Evolutionary conservation across 2,797 vertebrate species (phyloP).

Genomic region (Poecilia wingei): DNA sequence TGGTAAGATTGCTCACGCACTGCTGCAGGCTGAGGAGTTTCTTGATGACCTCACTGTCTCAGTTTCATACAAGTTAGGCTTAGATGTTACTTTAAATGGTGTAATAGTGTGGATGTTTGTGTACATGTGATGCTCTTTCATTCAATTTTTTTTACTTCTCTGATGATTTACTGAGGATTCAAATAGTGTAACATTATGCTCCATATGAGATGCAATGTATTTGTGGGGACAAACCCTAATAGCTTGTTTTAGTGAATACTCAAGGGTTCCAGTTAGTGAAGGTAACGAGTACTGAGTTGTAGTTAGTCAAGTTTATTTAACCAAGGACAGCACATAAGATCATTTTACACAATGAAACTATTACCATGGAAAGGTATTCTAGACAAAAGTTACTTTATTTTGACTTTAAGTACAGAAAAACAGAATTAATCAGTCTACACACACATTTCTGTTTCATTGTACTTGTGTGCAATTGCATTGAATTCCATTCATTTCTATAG

Average conservation of each 20-base stretch:
- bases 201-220: neutral
- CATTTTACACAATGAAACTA: too few relatives aligned
- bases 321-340: too few relatives aligned
- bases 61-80: neutral
- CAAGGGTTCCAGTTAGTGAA: neutral
- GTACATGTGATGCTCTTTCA: neutral
- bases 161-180: neutral
- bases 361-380: too few relatives aligned
- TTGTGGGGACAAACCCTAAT: neutral
- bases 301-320: too few relatives aligned
- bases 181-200: neutral
- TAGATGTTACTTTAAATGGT: neutral
- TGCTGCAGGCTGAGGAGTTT: slow-evolving; percentile 5
- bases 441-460: too few relatives aligned
- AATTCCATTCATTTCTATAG: too few relatives aligned
- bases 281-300: neutral
- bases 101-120: neutral
- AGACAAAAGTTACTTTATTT: too few relatives aligned
- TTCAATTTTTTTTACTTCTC: neutral
- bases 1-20: neutral
- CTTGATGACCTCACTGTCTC: neutral
- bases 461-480: too few relatives aligned
- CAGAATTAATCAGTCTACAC: too few relatives aligned
- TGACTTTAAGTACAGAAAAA: too few relatives aligned
- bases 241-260: neutral